phyloP scores from a whole-genome alignment of 1,140 invertebrate genomes.

The Hylaeus anthracinus region DNA sequence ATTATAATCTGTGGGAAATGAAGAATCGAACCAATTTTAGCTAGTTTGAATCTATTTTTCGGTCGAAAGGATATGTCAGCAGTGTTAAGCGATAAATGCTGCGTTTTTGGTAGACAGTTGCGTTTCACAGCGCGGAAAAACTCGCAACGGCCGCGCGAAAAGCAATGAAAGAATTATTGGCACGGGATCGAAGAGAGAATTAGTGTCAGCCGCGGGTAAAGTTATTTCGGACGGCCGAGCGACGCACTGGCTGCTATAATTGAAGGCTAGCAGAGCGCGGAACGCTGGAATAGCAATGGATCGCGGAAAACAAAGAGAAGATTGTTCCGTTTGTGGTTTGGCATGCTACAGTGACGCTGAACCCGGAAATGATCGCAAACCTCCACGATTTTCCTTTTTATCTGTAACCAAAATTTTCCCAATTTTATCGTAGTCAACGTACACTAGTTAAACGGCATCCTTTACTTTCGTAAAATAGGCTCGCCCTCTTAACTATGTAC shows the following conservation, averaged over 20 bases:
- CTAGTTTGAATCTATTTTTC: no score
- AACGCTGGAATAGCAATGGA: neutral
- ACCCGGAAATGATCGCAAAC: constrained; percentile 19
- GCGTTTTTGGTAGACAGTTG: neutral
- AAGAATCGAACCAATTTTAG: no score
- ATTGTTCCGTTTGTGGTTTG: constrained; percentile 9
- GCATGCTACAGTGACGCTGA: neutral
- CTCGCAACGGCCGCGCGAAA: neutral
- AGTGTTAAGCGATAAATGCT: no score
- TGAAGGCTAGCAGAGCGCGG: constrained; percentile 3
- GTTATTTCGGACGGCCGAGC: constrained; percentile 15
- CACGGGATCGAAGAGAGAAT: constrained; percentile 26
- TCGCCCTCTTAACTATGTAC: no score
- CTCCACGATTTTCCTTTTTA: neutral
- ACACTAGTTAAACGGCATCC: no score
- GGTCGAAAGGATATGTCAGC: no score
- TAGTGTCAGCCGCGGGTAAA: constrained; percentile 15
- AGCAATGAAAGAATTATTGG: constrained; percentile 20
- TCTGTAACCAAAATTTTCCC: no score
- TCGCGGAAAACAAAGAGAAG: constrained; percentile 25
- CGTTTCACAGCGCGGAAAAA: neutral
- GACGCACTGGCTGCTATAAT: constrained; percentile 24
- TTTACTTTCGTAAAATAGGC: no score
- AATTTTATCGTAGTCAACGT: no score
- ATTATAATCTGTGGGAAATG: no score